phyloP scores from a whole-genome alignment of 2,113 vertebrate species.

The Corydoras maculifer region DNA sequence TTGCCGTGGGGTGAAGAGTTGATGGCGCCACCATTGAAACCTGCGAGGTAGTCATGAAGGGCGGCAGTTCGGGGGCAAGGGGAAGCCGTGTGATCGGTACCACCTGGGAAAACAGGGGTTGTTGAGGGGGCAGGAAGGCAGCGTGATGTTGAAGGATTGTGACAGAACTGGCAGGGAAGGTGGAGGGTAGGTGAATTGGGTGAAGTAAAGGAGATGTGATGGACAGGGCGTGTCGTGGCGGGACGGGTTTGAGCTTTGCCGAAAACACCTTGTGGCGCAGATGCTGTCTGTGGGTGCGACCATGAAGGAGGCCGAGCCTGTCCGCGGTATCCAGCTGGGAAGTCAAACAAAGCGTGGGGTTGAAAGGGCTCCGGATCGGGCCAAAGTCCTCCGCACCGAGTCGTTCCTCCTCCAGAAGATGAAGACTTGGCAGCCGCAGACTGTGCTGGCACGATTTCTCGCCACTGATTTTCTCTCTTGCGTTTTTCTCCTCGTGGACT shows the following conservation, averaged over 20 bases:
- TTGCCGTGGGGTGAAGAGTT: constrained; percentile 58
- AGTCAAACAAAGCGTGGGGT: constrained; percentile 58
- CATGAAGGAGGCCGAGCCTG: constrained; percentile 65
- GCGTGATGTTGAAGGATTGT: constrained; percentile 72
- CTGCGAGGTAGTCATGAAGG: constrained; percentile 62
- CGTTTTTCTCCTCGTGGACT: constrained; percentile 39
- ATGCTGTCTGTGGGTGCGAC: constrained; percentile 64
- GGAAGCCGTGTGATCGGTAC: constrained; percentile 64
- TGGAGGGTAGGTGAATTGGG: constrained; percentile 62
- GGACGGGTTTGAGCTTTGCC: constrained; percentile 66
- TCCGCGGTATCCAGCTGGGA: constrained; percentile 58
- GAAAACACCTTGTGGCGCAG: constrained; percentile 63
- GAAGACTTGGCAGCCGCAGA: constrained; percentile 49
- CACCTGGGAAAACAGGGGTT: constrained; percentile 68
- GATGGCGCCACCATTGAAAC: constrained; percentile 67
- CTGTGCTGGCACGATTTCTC: constrained; percentile 60
- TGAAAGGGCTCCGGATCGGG: constrained; percentile 59
- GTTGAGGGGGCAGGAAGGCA: constrained; percentile 67
- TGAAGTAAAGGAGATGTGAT: constrained; percentile 56
- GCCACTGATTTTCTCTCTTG: constrained; percentile 44
- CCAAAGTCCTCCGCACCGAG: constrained; percentile 58
- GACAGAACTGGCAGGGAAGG: constrained; percentile 70
- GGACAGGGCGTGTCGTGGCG: constrained; percentile 52
- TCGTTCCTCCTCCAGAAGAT: constrained; percentile 61
- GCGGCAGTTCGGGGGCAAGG: constrained; percentile 60